Evolutionary conservation across 2,888 invertebrate genomes (phyloP).

Genomic region (Ormyrus nitidulus): DNA sequence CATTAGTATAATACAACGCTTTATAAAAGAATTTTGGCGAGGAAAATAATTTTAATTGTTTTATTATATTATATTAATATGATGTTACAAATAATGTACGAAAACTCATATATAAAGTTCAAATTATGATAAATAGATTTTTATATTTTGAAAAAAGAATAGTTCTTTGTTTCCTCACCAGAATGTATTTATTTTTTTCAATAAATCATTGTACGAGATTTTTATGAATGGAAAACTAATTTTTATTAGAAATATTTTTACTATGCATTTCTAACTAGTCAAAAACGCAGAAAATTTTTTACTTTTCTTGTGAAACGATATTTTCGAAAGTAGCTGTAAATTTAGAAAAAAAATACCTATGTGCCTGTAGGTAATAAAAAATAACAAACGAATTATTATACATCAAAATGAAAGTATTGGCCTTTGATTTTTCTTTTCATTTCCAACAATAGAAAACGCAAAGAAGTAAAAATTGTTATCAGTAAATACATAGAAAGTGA

Average conservation of each 20-base stretch:
- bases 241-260: slow-evolving; percentile 9
- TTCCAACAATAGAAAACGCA: slow-evolving; percentile 14
- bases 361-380: slow-evolving; percentile 35
- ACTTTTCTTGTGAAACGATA: background rate
- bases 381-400: slow-evolving; percentile 34
- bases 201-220: too few relatives aligned
- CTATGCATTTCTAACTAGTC: slow-evolving; percentile 27
- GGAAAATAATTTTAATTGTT: slow-evolving; percentile 23
- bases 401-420: slow-evolving; percentile 37
- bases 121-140: slow-evolving; percentile 31
- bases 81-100: slow-evolving; percentile 31
- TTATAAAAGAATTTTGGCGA: slow-evolving; percentile 29
- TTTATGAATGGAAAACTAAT: background rate
- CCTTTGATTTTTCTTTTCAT: slow-evolving; percentile 40
- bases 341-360: slow-evolving; percentile 34
- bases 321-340: slow-evolving; percentile 27
- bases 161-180: slow-evolving; percentile 32
- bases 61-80: slow-evolving; percentile 4
- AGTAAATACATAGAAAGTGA: slow-evolving; percentile 22
- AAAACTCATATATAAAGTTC: slow-evolving; percentile 31
- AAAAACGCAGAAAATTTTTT: slow-evolving; percentile 17
- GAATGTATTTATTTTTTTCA: slow-evolving; percentile 9
- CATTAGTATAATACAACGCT: slow-evolving; percentile 16
- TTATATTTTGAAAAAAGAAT: slow-evolving; percentile 29
- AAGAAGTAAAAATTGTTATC: slow-evolving; percentile 13